A percentile compares a stretch with the other conserved stretches of the same genome.
These are phyloP conservation scores for Aphaenogaster floridana DNA, from an alignment of 1,140 invertebrate genomes.

Conservation along the genomic window DNA sequence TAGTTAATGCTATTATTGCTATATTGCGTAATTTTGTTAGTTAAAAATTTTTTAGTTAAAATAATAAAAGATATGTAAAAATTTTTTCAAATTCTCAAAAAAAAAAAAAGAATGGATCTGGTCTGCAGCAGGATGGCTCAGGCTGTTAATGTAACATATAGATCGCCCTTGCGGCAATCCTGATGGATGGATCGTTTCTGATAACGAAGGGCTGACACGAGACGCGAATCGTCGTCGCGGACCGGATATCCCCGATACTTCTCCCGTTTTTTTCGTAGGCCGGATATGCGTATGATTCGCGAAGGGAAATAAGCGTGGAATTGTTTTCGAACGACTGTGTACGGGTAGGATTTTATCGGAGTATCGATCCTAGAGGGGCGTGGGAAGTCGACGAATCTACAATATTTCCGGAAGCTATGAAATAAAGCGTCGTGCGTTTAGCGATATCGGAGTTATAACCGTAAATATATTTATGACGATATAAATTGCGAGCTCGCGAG, in stretches of 20 bases:
- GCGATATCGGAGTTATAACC: conserved; percentile 60
- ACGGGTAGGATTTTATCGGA: conserved; percentile 52
- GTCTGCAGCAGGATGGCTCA: background rate
- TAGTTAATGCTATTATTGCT: background rate
- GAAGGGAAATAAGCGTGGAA: conserved; percentile 57
- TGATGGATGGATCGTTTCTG: conserved; percentile 10
- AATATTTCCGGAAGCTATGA: conserved; percentile 62
- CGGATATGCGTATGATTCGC: conserved; percentile 38
- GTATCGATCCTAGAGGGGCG: conserved; percentile 39
- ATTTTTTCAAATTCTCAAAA: background rate
- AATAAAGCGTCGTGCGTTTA: conserved; percentile 58
- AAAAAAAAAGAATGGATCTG: background rate
- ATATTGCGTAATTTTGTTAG: background rate
- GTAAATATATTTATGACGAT: conserved; percentile 60
- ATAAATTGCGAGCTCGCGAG: conserved; percentile 51
- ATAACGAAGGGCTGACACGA: conserved; percentile 8
- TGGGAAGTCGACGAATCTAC: conserved; percentile 57
- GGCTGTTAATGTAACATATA: background rate
- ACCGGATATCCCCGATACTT: conserved; percentile 32
- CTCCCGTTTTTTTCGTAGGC: conserved; percentile 3
- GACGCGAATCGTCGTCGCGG: background rate
- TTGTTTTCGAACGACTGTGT: conserved; percentile 44
- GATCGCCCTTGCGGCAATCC: background rate
- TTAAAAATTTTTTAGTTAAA: background rate
- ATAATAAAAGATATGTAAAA: background rate